These are phyloP conservation scores for Drosophila fulvimacula DNA, from an alignment of 2,888 invertebrate genomes.

Conservation along the genomic window DNA sequence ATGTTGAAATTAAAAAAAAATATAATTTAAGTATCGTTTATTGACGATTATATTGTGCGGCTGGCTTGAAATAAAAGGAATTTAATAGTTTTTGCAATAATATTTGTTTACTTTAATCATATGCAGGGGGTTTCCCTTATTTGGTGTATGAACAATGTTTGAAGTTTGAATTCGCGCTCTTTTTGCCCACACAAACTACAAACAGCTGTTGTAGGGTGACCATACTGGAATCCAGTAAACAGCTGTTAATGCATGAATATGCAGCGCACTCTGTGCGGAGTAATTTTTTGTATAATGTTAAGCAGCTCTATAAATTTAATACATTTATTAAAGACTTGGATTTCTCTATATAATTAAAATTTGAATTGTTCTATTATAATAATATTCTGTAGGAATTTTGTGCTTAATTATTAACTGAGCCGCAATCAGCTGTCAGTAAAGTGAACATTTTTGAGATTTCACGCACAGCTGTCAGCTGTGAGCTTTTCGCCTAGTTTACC, in stretches of 20 bases:
- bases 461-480: slow-evolving; percentile 38
- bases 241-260: neutral
- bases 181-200: too few species aligned
- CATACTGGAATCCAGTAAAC: neutral
- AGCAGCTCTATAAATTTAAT: neutral
- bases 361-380: neutral
- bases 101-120: neutral
- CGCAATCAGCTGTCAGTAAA: neutral
- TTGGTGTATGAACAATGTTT: neutral
- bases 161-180: neutral
- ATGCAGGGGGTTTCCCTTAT: neutral
- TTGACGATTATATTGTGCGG: neutral
- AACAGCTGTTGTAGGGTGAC: neutral
- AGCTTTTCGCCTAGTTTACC: neutral
- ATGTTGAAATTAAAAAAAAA: neutral
- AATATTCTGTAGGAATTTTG: neutral
- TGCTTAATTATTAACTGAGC: neutral
- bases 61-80: slow-evolving; percentile 25
- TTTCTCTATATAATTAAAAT: neutral
- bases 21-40: neutral
- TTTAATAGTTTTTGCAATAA: neutral
- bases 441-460: neutral
- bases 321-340: too few species aligned
- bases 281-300: too few species aligned
- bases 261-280: neutral